phyloP scores from a whole-genome alignment of 2,888 invertebrate genomes.

The Xestia rhomboidea region DNA sequence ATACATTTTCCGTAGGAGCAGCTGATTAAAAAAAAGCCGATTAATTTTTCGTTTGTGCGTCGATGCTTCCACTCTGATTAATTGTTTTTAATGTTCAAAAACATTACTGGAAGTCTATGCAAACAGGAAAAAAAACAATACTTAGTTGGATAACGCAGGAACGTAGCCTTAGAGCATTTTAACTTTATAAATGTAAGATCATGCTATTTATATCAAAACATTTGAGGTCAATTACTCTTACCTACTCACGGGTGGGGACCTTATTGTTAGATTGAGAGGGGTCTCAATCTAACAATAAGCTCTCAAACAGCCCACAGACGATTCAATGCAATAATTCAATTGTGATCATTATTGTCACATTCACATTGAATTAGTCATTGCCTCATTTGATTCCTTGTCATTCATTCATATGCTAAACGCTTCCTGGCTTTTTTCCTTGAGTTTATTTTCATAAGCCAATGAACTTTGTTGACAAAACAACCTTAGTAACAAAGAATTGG shows the following conservation, averaged over 20 bases:
- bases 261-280: too few relatives aligned
- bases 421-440: constrained; percentile 26
- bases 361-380: constrained; percentile 58
- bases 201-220: constrained; percentile 32
- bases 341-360: constrained; percentile 51
- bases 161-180: background rate
- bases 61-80: too few relatives aligned
- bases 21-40: too few relatives aligned
- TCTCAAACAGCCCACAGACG: constrained; percentile 29
- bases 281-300: constrained; percentile 39
- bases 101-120: background rate
- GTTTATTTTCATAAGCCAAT: constrained; percentile 30
- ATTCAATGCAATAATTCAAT: constrained; percentile 60
- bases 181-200: background rate
- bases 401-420: constrained; percentile 50
- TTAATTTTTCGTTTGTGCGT: too few relatives aligned
- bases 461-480: constrained; percentile 26
- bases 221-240: constrained; percentile 25
- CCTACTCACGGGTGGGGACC: constrained; percentile 9
- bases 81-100: background rate
- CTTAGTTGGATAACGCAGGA: background rate
- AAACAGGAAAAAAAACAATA: background rate
- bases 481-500: background rate
- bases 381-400: constrained; percentile 39
- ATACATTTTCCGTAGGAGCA: too few relatives aligned